phyloP scores from a whole-genome alignment of 2,797 vertebrate genomes.

The Decapterus maruadsi region DNA sequence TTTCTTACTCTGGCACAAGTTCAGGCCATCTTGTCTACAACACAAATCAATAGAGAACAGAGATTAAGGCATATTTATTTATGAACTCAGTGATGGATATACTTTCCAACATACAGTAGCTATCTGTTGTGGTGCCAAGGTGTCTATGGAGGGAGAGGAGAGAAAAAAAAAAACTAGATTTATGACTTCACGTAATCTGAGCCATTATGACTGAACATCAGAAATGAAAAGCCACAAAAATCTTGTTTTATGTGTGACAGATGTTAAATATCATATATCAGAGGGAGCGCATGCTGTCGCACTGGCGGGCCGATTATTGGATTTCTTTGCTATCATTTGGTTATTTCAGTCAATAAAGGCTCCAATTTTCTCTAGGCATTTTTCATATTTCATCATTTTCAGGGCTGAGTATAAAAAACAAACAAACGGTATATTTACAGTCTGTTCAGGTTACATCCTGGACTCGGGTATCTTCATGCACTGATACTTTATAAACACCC shows the following conservation, averaged over 20 bases:
- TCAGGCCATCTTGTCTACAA: constrained; percentile 49
- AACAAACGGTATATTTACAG: not conserved
- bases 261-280: constrained; percentile 55
- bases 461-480: not conserved
- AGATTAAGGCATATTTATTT: constrained; percentile 57
- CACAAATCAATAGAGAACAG: constrained; percentile 63
- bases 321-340: not conserved
- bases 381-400: not conserved
- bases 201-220: constrained; percentile 53
- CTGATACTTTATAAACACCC: not conserved
- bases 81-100: constrained; percentile 54
- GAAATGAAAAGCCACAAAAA: constrained; percentile 53
- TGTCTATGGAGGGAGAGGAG: constrained; percentile 17
- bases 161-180: constrained; percentile 22
- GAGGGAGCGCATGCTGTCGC: not conserved
- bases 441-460: not conserved
- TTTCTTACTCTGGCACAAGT: constrained; percentile 48
- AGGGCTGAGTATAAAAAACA: not conserved
- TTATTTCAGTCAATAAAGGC: constrained; percentile 9
- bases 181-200: constrained; percentile 52
- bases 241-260: constrained; percentile 56
- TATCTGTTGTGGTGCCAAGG: constrained; percentile 42
- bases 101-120: constrained; percentile 48
- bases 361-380: not conserved
- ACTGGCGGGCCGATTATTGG: constrained; percentile 20